Conservation (phyloP, 1,140 invertebrate species). For the Penaeus chinensis region DNA sequence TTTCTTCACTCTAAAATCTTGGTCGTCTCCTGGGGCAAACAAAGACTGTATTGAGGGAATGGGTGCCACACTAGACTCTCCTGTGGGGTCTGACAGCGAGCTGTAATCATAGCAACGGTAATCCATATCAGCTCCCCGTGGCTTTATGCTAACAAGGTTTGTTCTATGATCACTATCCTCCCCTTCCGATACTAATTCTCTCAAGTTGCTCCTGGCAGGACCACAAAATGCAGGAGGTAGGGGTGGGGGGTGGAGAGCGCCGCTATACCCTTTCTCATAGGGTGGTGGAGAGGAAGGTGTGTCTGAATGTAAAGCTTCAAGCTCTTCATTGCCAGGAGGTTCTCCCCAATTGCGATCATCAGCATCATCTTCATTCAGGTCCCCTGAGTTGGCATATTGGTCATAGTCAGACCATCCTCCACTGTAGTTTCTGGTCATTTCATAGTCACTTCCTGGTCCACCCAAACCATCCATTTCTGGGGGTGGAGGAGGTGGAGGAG, state of each 20-base stretch:
- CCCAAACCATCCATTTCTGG: slow-evolving; percentile 15
- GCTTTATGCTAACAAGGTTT: slow-evolving; percentile 41
- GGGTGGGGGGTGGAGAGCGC: slow-evolving; percentile 26
- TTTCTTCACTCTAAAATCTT: slow-evolving; percentile 41
- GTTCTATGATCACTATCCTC: slow-evolving; percentile 47
- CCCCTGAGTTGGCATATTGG: slow-evolving; percentile 32
- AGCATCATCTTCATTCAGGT: slow-evolving; percentile 50
- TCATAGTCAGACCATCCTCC: slow-evolving; percentile 44
- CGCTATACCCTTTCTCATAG: slow-evolving; percentile 45
- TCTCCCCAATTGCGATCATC: slow-evolving; percentile 63
- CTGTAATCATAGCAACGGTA: slow-evolving; percentile 62
- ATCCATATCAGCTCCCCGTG: slow-evolving; percentile 42
- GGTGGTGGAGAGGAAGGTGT: slow-evolving; percentile 45
- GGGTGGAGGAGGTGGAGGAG: slow-evolving; percentile 46
- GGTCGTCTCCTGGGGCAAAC: slow-evolving; percentile 38
- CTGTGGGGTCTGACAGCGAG: slow-evolving; percentile 46
- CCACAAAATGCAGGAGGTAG: slow-evolving; percentile 28
- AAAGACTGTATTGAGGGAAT: slow-evolving; percentile 44
- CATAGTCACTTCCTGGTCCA: slow-evolving; percentile 34
- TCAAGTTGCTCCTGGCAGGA: slow-evolving; percentile 27
- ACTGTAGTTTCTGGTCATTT: slow-evolving; percentile 27
- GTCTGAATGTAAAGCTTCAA: slow-evolving; percentile 55
- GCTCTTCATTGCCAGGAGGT: slow-evolving; percentile 62
- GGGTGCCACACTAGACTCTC: slow-evolving; percentile 6
- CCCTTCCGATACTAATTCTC: slow-evolving; percentile 33